These are phyloP conservation scores for pig (Sus scrofa) DNA, from an alignment of 2,113 vertebrate genomes.

Conservation along the genomic window T2T-Sscrofa CM000823.6:26762501-26763000, in stretches of 20 bases:
- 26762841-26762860: not conserved
- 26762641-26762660: too few relatives aligned
- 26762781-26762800: not conserved
- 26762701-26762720: too few relatives aligned
- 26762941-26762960: not conserved
- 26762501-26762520: not conserved
- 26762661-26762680: too few relatives aligned
- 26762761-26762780: not conserved
- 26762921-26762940: not conserved
- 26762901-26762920: not conserved
- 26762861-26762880: not conserved
- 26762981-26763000: not conserved
- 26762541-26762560: too few relatives aligned
- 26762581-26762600: too few relatives aligned
- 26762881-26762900: not conserved
- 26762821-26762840: not conserved
- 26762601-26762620: too few relatives aligned
- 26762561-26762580: too few relatives aligned
- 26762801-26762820: not conserved
- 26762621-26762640: too few relatives aligned
- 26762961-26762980: slow-evolving; percentile 27
- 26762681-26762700: too few relatives aligned
- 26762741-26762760: not conserved
- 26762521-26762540: not conserved
- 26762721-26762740: not conserved